phyloP scores from a whole-genome alignment of 2,888 invertebrate genomes.

The Brachypterus glaber region DNA sequence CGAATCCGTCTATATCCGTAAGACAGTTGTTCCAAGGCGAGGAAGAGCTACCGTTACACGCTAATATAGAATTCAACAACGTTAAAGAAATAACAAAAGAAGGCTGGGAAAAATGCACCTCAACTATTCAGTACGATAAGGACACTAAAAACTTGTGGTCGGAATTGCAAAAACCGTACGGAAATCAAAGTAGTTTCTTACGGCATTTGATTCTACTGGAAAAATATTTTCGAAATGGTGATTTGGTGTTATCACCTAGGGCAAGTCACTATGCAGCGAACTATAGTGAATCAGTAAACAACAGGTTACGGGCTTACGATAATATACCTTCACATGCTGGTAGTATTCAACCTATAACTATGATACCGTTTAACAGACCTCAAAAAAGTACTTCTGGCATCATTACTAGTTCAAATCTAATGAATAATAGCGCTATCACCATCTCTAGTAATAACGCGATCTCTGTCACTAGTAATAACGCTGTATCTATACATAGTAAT shows the following conservation, averaged over 20 bases:
- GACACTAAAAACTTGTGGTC: constrained; percentile 77
- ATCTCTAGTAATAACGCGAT: too few species aligned
- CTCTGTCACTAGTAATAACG: too few species aligned
- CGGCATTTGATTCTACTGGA: constrained; percentile 72
- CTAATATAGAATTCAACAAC: constrained; percentile 64
- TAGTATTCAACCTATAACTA: constrained; percentile 33
- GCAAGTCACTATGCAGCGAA: constrained; percentile 66
- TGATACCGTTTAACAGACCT: constrained; percentile 33
- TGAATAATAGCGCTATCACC: not conserved
- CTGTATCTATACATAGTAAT: too few species aligned
- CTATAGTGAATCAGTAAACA: constrained; percentile 73
- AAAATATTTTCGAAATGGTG: constrained; percentile 74
- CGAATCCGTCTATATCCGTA: constrained; percentile 75
- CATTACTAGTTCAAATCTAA: constrained; percentile 18
- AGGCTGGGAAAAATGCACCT: constrained; percentile 75
- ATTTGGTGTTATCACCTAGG: constrained; percentile 61
- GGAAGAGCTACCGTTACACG: constrained; percentile 69
- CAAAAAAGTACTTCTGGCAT: constrained; percentile 30
- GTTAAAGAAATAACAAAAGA: constrained; percentile 66
- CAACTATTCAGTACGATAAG: constrained; percentile 69
- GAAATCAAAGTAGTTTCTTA: constrained; percentile 77
- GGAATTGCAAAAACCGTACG: constrained; percentile 75
- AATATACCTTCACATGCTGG: constrained; percentile 41
- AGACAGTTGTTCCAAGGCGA: constrained; percentile 74
- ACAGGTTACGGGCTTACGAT: constrained; percentile 66